Evolutionary conservation across 2,113 vertebrate genomes (phyloP).

Genomic region (Semnopithecus entellus): DNA sequence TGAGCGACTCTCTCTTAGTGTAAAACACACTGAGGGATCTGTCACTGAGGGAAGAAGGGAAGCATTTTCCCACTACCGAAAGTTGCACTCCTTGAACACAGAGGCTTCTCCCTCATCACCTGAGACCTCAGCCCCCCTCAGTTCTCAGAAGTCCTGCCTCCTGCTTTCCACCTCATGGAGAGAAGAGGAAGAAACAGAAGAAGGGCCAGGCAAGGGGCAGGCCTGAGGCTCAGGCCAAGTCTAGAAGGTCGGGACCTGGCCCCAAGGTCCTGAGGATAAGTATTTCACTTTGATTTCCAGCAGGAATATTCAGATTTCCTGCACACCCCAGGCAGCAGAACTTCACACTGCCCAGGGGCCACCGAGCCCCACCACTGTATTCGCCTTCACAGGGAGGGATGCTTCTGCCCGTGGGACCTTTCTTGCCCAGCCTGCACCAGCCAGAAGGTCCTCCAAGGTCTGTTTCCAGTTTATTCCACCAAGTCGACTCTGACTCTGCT

Average conservation of each 20-base stretch:
- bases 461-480: neutral
- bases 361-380: rapidly evolving
- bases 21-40: too few relatives aligned
- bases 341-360: neutral
- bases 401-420: neutral
- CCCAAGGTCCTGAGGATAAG: neutral
- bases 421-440: neutral
- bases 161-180: neutral
- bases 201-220: neutral
- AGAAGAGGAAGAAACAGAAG: neutral
- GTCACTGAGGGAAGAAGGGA: rapidly evolving
- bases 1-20: neutral
- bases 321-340: neutral
- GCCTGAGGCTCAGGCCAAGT: neutral
- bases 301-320: neutral
- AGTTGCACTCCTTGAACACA: neutral
- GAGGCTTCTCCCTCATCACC: neutral
- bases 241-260: neutral
- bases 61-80: neutral
- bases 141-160: neutral
- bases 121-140: neutral
- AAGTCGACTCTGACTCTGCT: neutral
- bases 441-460: neutral
- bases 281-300: neutral
- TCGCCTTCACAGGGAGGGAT: rapidly evolving